Percentiles rank a stretch among this genome's conserved stretches.
Conservation (phyloP, 1,140 invertebrate species). For the Megalonaias nervosa region DNA sequence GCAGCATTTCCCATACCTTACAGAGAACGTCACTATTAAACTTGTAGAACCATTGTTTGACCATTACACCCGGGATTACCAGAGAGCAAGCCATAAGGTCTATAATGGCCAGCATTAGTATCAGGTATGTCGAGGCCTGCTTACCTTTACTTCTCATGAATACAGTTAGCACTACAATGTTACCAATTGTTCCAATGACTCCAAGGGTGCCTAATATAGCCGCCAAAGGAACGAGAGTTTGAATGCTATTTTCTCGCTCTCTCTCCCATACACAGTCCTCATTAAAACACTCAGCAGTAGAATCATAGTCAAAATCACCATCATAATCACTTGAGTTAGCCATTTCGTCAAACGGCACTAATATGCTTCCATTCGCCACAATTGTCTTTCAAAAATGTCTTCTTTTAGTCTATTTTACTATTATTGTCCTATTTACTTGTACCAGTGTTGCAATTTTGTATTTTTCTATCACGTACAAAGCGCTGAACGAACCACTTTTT, state of each 20-base stretch:
- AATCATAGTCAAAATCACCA: not conserved
- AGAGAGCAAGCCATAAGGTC: constrained; percentile 54
- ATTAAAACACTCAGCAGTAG: constrained; percentile 9
- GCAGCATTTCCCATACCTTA: constrained; percentile 48
- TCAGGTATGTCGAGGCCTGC: constrained; percentile 50
- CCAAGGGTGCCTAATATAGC: constrained; percentile 43
- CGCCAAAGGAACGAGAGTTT: constrained; percentile 36
- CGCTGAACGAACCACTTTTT: no score
- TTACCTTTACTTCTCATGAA: constrained; percentile 41
- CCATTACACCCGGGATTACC: constrained; percentile 52
- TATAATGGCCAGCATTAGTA: constrained; percentile 48
- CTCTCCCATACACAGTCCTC: constrained; percentile 35
- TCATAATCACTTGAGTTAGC: no score
- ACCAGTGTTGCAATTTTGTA: no score
- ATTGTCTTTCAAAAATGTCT: no score
- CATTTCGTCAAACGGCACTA: no score
- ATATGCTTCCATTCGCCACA: no score
- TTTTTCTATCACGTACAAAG: no score
- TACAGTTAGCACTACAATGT: constrained; percentile 49
- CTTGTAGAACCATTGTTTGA: constrained; percentile 51
- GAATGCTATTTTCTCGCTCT: constrained; percentile 13
- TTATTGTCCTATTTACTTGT: no score
- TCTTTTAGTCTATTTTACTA: no score
- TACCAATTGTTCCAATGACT: constrained; percentile 49
- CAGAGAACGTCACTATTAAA: constrained; percentile 52